These are phyloP conservation scores for Oreochromis grahami DNA, from an alignment of 2,797 vertebrate species.

Conservation along the genomic window DNA sequence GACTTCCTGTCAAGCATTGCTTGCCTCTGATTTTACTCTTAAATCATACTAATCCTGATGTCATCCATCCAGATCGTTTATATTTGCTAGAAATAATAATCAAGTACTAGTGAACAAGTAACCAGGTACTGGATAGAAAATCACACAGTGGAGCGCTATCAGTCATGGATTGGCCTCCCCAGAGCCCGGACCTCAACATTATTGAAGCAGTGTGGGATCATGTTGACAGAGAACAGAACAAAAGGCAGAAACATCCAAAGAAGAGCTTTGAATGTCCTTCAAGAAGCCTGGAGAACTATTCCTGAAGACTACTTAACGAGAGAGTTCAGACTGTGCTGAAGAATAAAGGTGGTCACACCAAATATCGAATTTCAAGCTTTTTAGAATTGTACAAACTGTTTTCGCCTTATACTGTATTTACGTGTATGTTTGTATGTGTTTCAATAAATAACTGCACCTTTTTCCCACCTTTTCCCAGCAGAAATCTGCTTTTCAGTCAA, in stretches of 20 bases:
- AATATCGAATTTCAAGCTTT: neutral
- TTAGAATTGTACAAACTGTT: neutral
- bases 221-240: neutral
- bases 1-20: neutral
- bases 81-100: neutral
- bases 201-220: neutral
- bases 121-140: neutral
- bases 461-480: neutral
- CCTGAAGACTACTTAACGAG: neutral
- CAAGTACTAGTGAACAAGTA: neutral
- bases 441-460: neutral
- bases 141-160: neutral
- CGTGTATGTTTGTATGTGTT: neutral
- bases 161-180: neutral
- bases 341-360: neutral
- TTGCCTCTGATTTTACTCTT: neutral
- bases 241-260: neutral
- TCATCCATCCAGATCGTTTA: neutral
- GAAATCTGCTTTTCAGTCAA: neutral
- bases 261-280: neutral
- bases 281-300: neutral
- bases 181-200: neutral
- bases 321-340: neutral
- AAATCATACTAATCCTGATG: neutral
- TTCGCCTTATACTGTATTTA: neutral